These are phyloP conservation scores for Eristalinus aeneus DNA, from an alignment of 2,888 invertebrate genomes.

Conservation along the genomic window DNA sequence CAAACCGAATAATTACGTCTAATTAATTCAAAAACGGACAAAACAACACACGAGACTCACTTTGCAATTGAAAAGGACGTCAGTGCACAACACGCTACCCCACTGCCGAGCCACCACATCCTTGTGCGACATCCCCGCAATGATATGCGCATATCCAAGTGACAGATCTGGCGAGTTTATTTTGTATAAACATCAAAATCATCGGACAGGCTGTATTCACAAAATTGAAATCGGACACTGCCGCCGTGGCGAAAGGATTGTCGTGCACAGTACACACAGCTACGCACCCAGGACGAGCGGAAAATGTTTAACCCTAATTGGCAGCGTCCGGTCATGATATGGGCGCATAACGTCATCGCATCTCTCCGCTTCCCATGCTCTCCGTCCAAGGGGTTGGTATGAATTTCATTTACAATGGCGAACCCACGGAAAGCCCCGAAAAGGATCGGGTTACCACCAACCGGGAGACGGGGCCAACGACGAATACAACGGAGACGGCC, in stretches of 20 bases:
- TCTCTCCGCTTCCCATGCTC: conserved; percentile 16
- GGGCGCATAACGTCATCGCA: conserved; percentile 32
- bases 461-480: background rate
- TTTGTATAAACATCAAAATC: conserved; percentile 68
- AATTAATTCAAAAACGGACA: conserved; percentile 59
- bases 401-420: conserved; percentile 62
- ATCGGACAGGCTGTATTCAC: conserved; percentile 62
- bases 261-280: background rate
- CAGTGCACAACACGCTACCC: conserved; percentile 73
- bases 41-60: background rate
- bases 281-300: conserved; percentile 41
- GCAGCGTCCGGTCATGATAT: conserved; percentile 69
- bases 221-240: conserved; percentile 68
- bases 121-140: conserved; percentile 70
- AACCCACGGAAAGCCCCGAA: conserved; percentile 48
- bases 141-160: conserved; percentile 76
- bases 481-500: no score
- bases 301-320: conserved; percentile 71
- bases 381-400: conserved; percentile 47
- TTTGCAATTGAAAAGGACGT: conserved; percentile 57
- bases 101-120: conserved; percentile 72
- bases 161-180: conserved; percentile 78
- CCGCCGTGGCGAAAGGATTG: conserved; percentile 34
- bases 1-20: conserved; percentile 63
- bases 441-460: conserved; percentile 61